Conservation (phyloP, 1,140 invertebrate species). For the Paraescarpia echinospica region DNA sequence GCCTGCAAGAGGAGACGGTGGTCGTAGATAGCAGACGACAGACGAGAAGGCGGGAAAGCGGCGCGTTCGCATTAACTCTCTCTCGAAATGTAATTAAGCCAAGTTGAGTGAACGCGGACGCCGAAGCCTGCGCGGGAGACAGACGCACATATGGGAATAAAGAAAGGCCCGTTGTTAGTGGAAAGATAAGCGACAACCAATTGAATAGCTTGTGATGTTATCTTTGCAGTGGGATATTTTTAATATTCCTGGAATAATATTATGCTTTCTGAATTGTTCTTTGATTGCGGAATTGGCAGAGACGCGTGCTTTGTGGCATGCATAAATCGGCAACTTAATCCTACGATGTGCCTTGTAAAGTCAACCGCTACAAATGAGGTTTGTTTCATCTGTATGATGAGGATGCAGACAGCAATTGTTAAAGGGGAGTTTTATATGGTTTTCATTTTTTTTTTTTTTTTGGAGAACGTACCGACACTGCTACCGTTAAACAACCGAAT, state of each 20-base stretch:
- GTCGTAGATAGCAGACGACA: not conserved
- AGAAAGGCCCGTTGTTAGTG: not conserved
- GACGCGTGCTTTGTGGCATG: not conserved
- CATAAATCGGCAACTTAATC: not conserved
- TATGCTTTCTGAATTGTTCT: not conserved
- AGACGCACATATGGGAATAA: not conserved
- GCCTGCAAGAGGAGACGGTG: not conserved
- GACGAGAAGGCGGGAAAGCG: not conserved
- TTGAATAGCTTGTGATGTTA: not conserved
- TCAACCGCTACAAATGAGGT: not conserved
- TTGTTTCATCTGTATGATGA: not conserved
- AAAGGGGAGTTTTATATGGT: not conserved
- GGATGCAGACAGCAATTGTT: not conserved
- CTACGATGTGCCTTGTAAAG: not conserved
- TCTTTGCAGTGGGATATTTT: not conserved
- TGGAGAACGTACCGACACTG: too few species aligned
- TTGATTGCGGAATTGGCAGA: not conserved
- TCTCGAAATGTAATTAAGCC: not conserved
- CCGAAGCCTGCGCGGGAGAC: not conserved
- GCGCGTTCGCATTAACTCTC: not conserved
- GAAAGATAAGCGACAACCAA: not conserved
- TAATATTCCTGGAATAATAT: slow-evolving; percentile 6
- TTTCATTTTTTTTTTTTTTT: not conserved
- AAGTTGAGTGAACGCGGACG: not conserved
- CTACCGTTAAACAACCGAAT: too few species aligned